Base-by-base conservation (phyloP, 2,797 vertebrate genomes). In the Phalanger gymnotis region DNA sequence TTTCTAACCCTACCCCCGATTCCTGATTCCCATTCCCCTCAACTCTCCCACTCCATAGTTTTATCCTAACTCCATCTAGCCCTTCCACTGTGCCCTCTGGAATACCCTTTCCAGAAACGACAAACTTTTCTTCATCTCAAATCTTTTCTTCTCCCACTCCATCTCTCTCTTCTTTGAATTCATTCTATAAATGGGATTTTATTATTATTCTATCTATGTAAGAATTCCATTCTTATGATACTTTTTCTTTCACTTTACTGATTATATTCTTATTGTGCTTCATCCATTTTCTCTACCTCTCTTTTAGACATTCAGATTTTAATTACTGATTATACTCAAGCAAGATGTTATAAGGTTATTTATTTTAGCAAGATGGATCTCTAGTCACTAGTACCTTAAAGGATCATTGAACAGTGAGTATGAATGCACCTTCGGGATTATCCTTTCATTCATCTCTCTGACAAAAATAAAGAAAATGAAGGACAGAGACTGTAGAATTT, bases 271-370 rank as follows among this genome's bases (percentile, higher is more conserved):
- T 90, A 94, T 61, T 92, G 90, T 87, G 61, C 90, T 89, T 93
- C 40, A 54, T 91, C 66, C 97, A 57, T 30, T 57, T 57, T 57
- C 55, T 56, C 95, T 96, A 96, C 87, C 93, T 94, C 95, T 93
- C 57, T 56, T 95, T 73, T 52, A 31, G 27, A 95, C 53, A 96
- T 34, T 96, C 47, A 96, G 93, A 19, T 96, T 97, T 96, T 96
- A 96, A 94, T 94, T 94, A 95, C 54, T 92, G 93, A 95, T 61
- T 81, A 73, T 93, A 73, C 81, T 96, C 47, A 54, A 97, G 94
- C 92, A 95, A 94, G 92, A 96, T 87, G 94, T 93, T 92, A 93
- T 16, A 94, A 53, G 52, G 90, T 97, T 97, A 97, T 96, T 98
- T 96, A 92, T 95, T 96, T 89, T 90, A 97, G 54, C 93, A 95